These are phyloP conservation scores for Diaphora mendica DNA, from an alignment of 2,888 invertebrate genomes.

Conservation along the genomic window DNA sequence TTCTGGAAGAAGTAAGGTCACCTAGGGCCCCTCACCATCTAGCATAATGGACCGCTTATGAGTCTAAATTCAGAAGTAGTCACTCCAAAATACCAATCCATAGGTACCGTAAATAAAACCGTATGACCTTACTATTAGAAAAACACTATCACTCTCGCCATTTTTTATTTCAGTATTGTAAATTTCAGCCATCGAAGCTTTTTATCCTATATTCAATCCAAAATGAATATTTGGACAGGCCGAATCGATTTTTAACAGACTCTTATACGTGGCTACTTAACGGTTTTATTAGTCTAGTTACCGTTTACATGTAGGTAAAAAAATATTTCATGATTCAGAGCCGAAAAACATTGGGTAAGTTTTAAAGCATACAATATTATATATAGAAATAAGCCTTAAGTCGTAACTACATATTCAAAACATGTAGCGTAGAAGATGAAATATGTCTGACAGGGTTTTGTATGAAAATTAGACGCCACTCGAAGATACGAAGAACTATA, in stretches of 20 bases:
- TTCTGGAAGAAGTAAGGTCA: too few relatives aligned
- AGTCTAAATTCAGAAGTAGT: too few relatives aligned
- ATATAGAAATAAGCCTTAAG: not conserved
- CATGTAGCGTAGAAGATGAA: conserved; percentile 5
- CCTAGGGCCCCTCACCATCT: too few relatives aligned
- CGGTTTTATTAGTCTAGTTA: not conserved
- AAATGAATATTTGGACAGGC: not conserved
- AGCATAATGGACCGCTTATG: too few relatives aligned
- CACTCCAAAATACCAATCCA: too few relatives aligned
- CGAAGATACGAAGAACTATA: conserved; percentile 2
- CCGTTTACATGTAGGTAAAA: not conserved
- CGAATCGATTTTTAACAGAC: not conserved
- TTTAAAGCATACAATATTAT: not conserved
- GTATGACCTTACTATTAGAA: not conserved
- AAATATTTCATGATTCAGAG: not conserved
- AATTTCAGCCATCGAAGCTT: not conserved
- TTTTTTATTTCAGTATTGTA: not conserved
- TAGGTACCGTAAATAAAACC: not conserved
- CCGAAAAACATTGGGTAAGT: not conserved
- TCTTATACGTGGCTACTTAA: not conserved
- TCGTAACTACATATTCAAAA: not conserved
- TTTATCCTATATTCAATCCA: not conserved
- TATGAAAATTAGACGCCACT: conserved; percentile 15
- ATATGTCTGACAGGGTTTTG: conserved; percentile 8
- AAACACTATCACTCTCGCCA: not conserved